These are phyloP conservation scores for Choreutis nemorana DNA, from an alignment of 2,888 invertebrate species.

Conservation along the genomic window DNA sequence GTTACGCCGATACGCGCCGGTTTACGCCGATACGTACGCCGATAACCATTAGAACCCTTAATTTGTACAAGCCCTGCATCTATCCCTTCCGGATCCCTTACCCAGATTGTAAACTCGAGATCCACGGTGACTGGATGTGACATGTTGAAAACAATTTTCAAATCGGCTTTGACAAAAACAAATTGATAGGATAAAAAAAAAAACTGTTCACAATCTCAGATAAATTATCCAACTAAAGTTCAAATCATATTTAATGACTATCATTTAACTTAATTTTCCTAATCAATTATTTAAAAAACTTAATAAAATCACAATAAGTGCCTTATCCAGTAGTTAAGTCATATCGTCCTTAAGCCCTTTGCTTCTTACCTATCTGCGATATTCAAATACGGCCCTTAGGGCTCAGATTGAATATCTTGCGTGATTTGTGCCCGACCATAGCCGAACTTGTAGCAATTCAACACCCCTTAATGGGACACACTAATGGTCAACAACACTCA, in stretches of 20 bases:
- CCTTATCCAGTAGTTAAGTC: no score
- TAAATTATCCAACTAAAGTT: no score
- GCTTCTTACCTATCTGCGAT: constrained; percentile 30
- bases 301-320: no score
- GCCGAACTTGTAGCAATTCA: constrained; percentile 8
- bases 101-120: constrained; percentile 45
- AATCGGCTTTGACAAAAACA: neutral
- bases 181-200: no score
- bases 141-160: neutral
- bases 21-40: no score
- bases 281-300: no score
- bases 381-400: constrained; percentile 44
- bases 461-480: neutral
- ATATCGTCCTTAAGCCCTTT: constrained; percentile 1
- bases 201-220: no score
- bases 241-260: no score
- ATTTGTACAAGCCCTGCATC: constrained; percentile 61
- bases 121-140: constrained; percentile 27
- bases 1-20: no score
- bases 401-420: constrained; percentile 55
- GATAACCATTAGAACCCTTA: constrained; percentile 65
- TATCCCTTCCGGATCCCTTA: constrained; percentile 61
- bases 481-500: no score
- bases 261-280: no score
- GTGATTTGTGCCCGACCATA: constrained; percentile 48